Percentiles rank a stretch among this genome's conserved stretches.
Conservation (phyloP, 1,140 invertebrate genomes). For the Eciton burchellii region DNA sequence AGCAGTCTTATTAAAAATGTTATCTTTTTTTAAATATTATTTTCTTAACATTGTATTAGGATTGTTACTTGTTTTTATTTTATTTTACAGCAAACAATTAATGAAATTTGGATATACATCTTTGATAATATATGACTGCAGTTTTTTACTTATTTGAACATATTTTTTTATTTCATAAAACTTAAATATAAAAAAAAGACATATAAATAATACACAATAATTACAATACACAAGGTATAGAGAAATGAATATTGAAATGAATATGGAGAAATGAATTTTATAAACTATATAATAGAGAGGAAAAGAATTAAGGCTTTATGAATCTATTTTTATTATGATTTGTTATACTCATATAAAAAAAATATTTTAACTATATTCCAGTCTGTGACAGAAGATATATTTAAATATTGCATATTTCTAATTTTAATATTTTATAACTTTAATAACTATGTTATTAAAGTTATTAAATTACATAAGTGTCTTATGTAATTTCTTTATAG, state of each 20-base stretch:
- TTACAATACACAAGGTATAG: conserved; percentile 80
- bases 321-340: conserved; percentile 44
- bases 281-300: conserved; percentile 6
- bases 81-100: conserved; percentile 73
- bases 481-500: conserved; percentile 29
- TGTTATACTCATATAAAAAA: conserved; percentile 24
- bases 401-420: neutral
- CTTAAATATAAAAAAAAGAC: conserved; percentile 8
- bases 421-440: neutral
- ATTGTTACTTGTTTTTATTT: conserved; percentile 48
- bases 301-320: conserved; percentile 29
- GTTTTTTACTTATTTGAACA: conserved; percentile 44
- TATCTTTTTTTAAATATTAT: conserved; percentile 41
- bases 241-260: conserved; percentile 78
- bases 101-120: conserved; percentile 61
- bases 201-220: conserved; percentile 29
- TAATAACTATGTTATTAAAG: no score
- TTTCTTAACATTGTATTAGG: conserved; percentile 28
- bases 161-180: conserved; percentile 50
- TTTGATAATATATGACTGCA: conserved; percentile 45
- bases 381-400: conserved; percentile 17
- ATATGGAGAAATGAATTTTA: conserved; percentile 76
- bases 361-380: conserved; percentile 52
- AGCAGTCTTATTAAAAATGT: conserved; percentile 15
- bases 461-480: neutral